phyloP scores from a whole-genome alignment of 2,797 vertebrate species.

The Cygnus olor region DNA sequence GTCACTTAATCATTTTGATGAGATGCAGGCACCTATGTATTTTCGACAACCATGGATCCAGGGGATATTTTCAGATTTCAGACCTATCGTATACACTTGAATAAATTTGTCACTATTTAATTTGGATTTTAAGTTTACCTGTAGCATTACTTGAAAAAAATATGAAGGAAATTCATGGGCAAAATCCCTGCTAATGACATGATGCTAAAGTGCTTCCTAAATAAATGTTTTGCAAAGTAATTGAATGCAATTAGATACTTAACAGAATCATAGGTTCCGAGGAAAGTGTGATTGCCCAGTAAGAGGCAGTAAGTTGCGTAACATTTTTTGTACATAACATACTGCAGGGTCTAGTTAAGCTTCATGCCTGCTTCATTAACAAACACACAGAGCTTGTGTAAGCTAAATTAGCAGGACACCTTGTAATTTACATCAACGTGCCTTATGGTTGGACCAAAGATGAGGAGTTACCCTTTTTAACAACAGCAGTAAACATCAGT shows the following conservation, averaged over 20 bases:
- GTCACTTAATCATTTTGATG: accelerated
- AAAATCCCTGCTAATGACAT: background rate
- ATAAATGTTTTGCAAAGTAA: background rate
- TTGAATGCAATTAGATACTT: background rate
- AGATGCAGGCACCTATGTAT: background rate
- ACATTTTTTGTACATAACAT: background rate
- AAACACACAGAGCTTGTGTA: background rate
- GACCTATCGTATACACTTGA: background rate
- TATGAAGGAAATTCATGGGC: background rate
- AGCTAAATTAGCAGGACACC: background rate
- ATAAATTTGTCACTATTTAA: background rate
- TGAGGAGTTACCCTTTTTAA: background rate
- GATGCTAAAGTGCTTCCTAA: background rate
- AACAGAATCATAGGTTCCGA: background rate
- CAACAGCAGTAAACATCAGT: accelerated
- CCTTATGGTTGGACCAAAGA: background rate
- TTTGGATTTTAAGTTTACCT: background rate
- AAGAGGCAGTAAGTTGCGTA: background rate
- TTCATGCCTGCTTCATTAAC: background rate
- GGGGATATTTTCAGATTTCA: background rate
- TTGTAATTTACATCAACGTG: accelerated
- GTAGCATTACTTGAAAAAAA: background rate
- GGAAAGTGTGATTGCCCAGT: background rate
- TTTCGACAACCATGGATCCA: accelerated
- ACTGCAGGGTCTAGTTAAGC: background rate